A percentile compares a stretch with the other conserved stretches of the same genome.
These are phyloP conservation scores for Apomyelois bistriatella DNA, from an alignment of 2,888 invertebrate species.

Conservation along the genomic window DNA sequence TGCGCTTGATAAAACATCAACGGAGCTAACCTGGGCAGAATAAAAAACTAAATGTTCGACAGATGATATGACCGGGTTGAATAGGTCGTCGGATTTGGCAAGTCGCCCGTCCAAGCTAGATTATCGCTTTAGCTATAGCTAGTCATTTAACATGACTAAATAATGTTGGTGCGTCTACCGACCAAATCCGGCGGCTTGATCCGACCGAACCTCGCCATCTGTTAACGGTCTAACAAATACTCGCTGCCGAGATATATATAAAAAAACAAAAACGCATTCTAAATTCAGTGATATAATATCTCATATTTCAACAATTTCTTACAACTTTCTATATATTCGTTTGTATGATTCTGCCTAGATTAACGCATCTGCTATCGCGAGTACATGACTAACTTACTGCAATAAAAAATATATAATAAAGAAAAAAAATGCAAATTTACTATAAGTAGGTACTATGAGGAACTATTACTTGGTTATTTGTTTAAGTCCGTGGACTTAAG, in stretches of 20 bases:
- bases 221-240: neutral
- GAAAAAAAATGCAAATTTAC: slow-evolving; percentile 73
- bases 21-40: slow-evolving; percentile 46
- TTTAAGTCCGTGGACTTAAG: slow-evolving; percentile 49
- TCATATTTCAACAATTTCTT: slow-evolving; percentile 9
- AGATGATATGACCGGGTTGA: neutral
- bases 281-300: slow-evolving; percentile 1
- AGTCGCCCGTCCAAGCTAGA: neutral
- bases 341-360: slow-evolving; percentile 41
- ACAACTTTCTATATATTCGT: neutral
- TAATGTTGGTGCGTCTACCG: neutral
- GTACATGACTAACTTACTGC: slow-evolving; percentile 72
- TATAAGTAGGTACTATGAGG: slow-evolving; percentile 79
- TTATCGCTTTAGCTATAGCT: neutral
- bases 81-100: neutral
- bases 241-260: neutral
- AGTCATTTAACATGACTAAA: neutral
- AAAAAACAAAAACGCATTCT: neutral
- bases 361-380: slow-evolving; percentile 46
- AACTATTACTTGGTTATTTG: slow-evolving; percentile 75
- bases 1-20: slow-evolving; percentile 74
- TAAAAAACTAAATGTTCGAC: slow-evolving; percentile 23
- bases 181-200: neutral
- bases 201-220: neutral
- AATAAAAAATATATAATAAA: slow-evolving; percentile 67